A percentile compares a stretch with the other conserved stretches of the same genome.
phyloP scores from a whole-genome alignment of 2,113 vertebrate genomes.

The Neopipo cinnamomea region DNA sequence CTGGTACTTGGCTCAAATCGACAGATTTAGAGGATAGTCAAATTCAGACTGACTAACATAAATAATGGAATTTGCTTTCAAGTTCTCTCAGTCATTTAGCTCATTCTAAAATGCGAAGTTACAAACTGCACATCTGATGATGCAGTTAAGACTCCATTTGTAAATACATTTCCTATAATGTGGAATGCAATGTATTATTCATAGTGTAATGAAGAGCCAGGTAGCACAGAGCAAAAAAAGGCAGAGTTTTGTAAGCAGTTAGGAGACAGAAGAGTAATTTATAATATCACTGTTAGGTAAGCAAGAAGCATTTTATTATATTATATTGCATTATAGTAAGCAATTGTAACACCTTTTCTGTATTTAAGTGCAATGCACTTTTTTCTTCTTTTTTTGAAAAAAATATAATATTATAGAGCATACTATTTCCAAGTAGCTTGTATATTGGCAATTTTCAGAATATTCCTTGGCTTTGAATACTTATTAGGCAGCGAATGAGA shows the following conservation, averaged over 20 bases:
- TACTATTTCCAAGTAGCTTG: not conserved
- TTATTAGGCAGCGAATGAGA: not conserved
- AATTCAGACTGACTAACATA: slow-evolving; percentile 21
- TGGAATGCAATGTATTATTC: not conserved
- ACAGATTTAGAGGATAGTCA: slow-evolving; percentile 27
- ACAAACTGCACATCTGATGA: not conserved
- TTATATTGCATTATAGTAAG: not conserved
- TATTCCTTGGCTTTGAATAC: not conserved
- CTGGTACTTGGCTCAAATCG: not conserved
- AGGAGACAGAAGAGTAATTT: not conserved
- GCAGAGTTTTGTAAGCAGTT: not conserved
- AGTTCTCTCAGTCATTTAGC: not conserved
- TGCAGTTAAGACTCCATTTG: slow-evolving; percentile 19
- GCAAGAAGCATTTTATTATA: not conserved
- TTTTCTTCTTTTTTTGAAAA: not conserved
- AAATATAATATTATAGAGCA: not conserved
- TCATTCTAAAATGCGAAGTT: slow-evolving; percentile 24
- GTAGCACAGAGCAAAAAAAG: not conserved
- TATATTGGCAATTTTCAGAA: not conserved
- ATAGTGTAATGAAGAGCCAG: not conserved
- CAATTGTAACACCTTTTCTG: not conserved
- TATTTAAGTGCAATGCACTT: not conserved
- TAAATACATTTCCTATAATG: slow-evolving; percentile 47
- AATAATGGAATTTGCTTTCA: slow-evolving; percentile 24
- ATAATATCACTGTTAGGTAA: not conserved